Conservation (phyloP, 2,797 vertebrate genomes). For the Lepidocolaptes lacrymiger region DNA sequence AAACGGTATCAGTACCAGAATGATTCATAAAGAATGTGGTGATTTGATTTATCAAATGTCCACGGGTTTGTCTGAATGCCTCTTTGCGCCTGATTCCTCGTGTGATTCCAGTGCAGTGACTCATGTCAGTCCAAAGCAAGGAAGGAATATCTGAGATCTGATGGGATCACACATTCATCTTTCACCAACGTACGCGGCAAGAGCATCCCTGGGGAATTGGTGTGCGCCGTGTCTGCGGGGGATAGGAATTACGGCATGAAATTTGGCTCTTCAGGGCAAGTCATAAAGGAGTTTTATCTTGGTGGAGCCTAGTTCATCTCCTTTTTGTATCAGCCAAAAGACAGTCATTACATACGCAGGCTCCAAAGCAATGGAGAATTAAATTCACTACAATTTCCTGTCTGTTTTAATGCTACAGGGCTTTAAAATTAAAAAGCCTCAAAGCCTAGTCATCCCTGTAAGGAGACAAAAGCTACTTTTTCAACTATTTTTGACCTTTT, state of each 20-base stretch:
- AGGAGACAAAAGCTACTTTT: constrained; percentile 7
- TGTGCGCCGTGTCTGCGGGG: rapidly evolving
- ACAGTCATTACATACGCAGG: not conserved
- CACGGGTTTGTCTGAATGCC: not conserved
- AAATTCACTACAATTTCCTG: not conserved
- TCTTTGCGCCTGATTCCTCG: not conserved
- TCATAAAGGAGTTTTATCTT: not conserved
- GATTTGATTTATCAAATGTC: not conserved
- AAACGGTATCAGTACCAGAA: not conserved
- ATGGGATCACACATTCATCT: not conserved
- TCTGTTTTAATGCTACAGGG: not conserved
- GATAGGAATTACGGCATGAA: not conserved
- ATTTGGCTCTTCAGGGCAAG: not conserved
- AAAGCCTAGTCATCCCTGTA: not conserved
- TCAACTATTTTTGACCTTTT: not conserved
- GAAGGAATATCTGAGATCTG: not conserved
- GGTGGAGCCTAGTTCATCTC: not conserved
- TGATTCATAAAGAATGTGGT: not conserved
- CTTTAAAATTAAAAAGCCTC: not conserved
- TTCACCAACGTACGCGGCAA: not conserved
- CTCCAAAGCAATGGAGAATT: not conserved
- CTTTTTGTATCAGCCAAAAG: not conserved
- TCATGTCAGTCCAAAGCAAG: not conserved
- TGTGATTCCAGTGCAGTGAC: not conserved
- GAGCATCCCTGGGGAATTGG: not conserved